A percentile compares a stretch with the other conserved stretches of the same genome.
phyloP scores from a whole-genome alignment of 2,113 vertebrate species.

The Caloenas nicobarica region DNA sequence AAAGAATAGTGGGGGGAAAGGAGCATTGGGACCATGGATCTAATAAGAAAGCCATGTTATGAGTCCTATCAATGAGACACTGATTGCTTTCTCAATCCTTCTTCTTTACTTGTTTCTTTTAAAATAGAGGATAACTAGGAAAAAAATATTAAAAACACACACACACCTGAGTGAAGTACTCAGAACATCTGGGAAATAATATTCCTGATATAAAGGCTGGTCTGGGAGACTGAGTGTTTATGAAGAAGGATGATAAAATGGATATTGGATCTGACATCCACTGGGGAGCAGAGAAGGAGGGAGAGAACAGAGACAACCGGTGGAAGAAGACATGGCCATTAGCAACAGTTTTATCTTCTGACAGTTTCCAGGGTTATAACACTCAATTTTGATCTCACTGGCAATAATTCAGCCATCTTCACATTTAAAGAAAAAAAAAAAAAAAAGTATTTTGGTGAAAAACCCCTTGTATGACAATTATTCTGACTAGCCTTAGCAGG shows the following conservation, averaged over 20 bases:
- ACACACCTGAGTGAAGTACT: neutral
- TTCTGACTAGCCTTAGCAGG: neutral
- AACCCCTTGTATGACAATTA: neutral
- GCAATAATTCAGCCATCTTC: neutral
- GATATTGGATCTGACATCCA: fast-evolving
- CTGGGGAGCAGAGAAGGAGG: neutral
- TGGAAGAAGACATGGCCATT: neutral
- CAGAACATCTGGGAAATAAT: neutral
- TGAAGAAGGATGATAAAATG: neutral
- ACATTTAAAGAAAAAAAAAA: neutral
- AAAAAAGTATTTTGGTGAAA: neutral
- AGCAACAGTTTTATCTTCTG: neutral
- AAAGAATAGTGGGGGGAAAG: neutral
- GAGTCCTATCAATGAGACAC: neutral
- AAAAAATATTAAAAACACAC: neutral
- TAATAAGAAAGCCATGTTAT: neutral
- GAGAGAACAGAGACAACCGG: neutral
- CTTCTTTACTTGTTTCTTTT: neutral
- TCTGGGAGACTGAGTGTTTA: neutral
- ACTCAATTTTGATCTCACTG: neutral
- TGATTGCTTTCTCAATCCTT: neutral
- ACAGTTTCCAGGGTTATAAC: neutral
- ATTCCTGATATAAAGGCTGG: neutral
- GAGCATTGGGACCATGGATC: neutral
- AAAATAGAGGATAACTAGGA: neutral